A percentile compares a stretch with the other conserved stretches of the same genome.
Evolutionary conservation across 2,797 vertebrate species (phyloP).

Genomic region (Protonibea diacanthus): DNA sequence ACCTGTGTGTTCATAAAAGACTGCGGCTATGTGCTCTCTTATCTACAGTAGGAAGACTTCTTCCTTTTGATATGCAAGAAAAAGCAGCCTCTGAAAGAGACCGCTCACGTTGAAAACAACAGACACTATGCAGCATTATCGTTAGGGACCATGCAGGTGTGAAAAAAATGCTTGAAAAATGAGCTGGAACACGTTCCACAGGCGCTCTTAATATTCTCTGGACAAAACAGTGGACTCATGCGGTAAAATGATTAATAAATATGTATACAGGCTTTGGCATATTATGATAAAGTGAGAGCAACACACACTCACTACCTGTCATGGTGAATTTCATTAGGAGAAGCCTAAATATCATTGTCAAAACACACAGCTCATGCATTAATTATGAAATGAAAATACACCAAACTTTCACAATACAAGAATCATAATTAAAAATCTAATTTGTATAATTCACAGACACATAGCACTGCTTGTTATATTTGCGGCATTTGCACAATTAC

Average conservation of each 20-base stretch:
- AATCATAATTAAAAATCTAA: slow-evolving; percentile 81
- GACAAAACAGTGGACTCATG: slow-evolving; percentile 56
- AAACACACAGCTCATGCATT: slow-evolving; percentile 76
- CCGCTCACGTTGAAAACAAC: slow-evolving; percentile 39
- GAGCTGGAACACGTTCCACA: slow-evolving; percentile 39
- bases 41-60: slow-evolving; percentile 20
- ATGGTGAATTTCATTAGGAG: slow-evolving; percentile 65
- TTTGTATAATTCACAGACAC: slow-evolving; percentile 71
- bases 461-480: slow-evolving; percentile 59
- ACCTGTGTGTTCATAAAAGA: slow-evolving; percentile 26
- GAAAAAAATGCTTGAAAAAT: slow-evolving; percentile 38
- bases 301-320: slow-evolving; percentile 48
- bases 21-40: slow-evolving; percentile 33
- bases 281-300: slow-evolving; percentile 60
- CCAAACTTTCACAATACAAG: slow-evolving; percentile 64
- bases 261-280: slow-evolving; percentile 45
- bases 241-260: slow-evolving; percentile 62
- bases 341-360: slow-evolving; percentile 69
- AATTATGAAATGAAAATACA: slow-evolving; percentile 66
- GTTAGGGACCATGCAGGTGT: slow-evolving; percentile 38
- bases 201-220: slow-evolving; percentile 58
- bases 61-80: slow-evolving; percentile 24
- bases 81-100: slow-evolving; percentile 41
- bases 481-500: slow-evolving; percentile 60
- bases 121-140: slow-evolving; percentile 36